Evolutionary conservation across 2,113 vertebrate species (phyloP).

Genomic region (Spermophilus dauricus): DNA sequence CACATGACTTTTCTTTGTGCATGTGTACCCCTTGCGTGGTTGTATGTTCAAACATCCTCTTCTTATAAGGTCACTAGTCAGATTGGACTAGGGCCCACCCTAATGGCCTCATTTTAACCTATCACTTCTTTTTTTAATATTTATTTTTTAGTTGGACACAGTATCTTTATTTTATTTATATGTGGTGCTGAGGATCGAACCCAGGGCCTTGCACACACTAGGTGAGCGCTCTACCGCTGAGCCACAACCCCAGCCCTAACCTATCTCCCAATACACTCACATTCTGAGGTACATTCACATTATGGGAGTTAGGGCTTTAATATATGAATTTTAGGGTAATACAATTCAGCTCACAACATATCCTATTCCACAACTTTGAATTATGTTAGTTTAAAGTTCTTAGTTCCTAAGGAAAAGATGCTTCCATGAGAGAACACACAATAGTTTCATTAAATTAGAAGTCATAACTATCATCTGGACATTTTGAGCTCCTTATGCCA

Average conservation of each 20-base stretch:
- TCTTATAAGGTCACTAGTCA: neutral
- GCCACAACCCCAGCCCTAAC: too few species aligned
- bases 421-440: neutral
- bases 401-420: neutral
- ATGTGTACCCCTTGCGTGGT: neutral
- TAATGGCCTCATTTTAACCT: neutral
- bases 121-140: neutral
- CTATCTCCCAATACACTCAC: too few species aligned
- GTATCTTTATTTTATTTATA: too few species aligned
- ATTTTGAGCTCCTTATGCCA: too few species aligned
- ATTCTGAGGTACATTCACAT: too few species aligned
- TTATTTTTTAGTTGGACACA: too few species aligned
- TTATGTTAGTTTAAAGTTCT: neutral
- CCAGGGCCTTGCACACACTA: too few species aligned
- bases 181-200: too few species aligned
- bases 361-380: neutral
- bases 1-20: neutral
- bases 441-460: neutral
- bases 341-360: neutral
- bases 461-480: too few species aligned
- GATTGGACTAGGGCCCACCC: neutral
- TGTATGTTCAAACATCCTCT: neutral
- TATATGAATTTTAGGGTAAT: neutral
- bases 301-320: neutral
- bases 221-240: too few species aligned